Percentiles rank a stretch among this genome's conserved stretches.
Conservation (phyloP, 2,797 vertebrate species). For the Saxicola maurus region DNA sequence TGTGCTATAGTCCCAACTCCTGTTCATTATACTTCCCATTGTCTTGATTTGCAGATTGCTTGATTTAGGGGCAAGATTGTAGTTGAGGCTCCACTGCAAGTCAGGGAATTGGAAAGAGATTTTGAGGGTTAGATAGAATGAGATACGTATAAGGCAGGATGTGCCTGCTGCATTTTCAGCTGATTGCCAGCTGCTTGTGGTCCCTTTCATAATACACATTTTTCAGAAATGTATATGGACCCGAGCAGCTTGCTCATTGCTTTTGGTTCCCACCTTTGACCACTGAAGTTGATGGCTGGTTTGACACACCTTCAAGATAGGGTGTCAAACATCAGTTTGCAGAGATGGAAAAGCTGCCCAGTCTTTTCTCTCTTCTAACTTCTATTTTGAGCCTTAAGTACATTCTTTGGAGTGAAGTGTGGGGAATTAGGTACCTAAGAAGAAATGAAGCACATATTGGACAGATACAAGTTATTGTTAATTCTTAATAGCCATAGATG, state of each 20-base stretch:
- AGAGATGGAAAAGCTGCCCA: neutral
- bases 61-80: neutral
- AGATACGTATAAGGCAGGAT: neutral
- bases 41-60: neutral
- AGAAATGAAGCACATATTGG: neutral
- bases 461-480: neutral
- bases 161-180: neutral
- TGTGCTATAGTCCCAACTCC: neutral
- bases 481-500: neutral
- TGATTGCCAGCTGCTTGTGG: neutral
- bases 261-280: neutral
- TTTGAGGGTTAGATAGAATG: neutral
- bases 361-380: neutral
- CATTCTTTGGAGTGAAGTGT: neutral
- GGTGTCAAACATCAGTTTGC: neutral
- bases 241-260: neutral
- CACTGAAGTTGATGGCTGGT: neutral
- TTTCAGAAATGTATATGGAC: neutral
- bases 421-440: neutral
- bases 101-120: neutral
- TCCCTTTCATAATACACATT: neutral
- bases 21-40: neutral
- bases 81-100: neutral
- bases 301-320: neutral
- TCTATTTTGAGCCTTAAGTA: neutral